Percentiles rank a stretch among this genome's conserved stretches.
Conservation (phyloP, 2,888 invertebrate genomes). For the Alentia gelatinosa region DNA sequence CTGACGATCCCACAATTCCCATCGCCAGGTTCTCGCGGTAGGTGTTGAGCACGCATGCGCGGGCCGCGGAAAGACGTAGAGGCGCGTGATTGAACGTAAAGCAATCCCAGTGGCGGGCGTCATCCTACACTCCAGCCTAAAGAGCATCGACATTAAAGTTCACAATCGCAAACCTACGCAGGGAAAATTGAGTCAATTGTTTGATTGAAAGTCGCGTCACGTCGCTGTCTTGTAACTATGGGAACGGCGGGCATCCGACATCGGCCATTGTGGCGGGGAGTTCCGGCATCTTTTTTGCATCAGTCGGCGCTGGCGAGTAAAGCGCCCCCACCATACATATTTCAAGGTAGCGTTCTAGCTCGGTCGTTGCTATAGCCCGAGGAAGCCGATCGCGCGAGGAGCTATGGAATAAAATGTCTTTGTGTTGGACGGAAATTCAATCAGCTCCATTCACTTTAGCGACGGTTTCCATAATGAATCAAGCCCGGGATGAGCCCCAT, state of each 20-base stretch:
- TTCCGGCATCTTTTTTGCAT: conserved; percentile 7
- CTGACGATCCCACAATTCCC: background rate
- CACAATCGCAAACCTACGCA: background rate
- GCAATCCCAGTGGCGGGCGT: background rate
- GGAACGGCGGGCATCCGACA: background rate
- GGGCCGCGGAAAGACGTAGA: background rate
- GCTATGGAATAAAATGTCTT: conserved; percentile 13
- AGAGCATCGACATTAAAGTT: conserved; percentile 20
- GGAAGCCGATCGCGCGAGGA: background rate
- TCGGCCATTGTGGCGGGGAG: background rate
- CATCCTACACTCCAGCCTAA: background rate
- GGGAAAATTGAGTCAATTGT: conserved; percentile 16
- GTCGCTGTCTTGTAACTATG: background rate
- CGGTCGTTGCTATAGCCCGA: background rate
- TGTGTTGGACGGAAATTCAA: conserved; percentile 34
- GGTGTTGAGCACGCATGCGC: background rate
- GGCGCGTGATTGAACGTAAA: background rate
- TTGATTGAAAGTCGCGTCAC: background rate
- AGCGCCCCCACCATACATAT: background rate
- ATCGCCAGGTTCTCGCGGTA: background rate
- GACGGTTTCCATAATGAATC: conserved; percentile 46
- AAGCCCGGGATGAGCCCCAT: background rate
- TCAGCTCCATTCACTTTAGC: conserved; percentile 4
- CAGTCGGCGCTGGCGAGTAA: background rate
- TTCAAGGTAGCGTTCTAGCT: conserved; percentile 3